Conservation (phyloP, 1,140 invertebrate genomes). For the Solen grandis region DNA sequence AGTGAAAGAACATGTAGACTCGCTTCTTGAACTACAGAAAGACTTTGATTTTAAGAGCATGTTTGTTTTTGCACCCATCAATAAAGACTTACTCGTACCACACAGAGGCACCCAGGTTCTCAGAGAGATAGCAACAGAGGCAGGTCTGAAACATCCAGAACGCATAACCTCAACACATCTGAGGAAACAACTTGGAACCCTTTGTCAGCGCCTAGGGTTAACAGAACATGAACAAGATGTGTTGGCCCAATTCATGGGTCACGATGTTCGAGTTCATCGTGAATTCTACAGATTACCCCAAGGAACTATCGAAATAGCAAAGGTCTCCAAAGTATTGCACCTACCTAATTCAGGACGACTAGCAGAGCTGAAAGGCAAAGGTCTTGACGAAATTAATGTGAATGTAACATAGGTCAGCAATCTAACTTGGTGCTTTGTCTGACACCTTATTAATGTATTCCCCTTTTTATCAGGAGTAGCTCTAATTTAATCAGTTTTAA, state of each 20-base stretch:
- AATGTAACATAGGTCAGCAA: no score
- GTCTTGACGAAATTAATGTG: not conserved
- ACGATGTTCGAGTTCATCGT: constrained; percentile 65
- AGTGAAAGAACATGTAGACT: constrained; percentile 16
- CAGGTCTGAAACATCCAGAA: not conserved
- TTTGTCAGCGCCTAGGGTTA: constrained; percentile 44
- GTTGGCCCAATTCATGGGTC: constrained; percentile 63
- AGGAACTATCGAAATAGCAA: constrained; percentile 63
- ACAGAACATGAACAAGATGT: constrained; percentile 59
- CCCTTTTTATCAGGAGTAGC: no score
- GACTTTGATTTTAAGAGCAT: not conserved
- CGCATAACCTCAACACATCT: constrained; percentile 29
- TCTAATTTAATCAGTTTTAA: no score
- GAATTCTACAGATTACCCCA: constrained; percentile 64
- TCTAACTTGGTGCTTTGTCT: no score
- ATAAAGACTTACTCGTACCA: no score
- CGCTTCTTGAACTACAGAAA: constrained; percentile 1
- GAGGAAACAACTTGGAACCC: constrained; percentile 22
- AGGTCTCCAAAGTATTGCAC: constrained; percentile 60
- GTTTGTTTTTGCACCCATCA: no score
- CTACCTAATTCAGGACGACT: no score
- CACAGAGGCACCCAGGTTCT: constrained; percentile 12
- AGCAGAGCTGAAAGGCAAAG: no score
- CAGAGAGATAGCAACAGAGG: not conserved
- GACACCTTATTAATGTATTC: no score